Evolutionary conservation across 2,888 invertebrate genomes (phyloP).

Genomic region (Lasioglossum morio): DNA sequence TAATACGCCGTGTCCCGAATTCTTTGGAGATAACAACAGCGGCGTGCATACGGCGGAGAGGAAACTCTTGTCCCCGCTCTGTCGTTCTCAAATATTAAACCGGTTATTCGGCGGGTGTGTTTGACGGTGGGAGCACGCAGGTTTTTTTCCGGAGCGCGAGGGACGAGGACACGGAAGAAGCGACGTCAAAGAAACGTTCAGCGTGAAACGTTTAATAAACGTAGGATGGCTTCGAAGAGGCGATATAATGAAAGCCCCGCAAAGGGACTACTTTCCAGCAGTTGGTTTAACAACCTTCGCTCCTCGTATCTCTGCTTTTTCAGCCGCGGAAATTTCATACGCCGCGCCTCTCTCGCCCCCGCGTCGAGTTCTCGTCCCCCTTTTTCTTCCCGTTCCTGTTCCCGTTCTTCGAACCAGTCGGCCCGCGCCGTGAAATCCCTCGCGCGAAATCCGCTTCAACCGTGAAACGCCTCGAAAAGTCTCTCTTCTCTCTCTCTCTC

Average conservation of each 20-base stretch:
- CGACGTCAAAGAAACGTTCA: slow-evolving; percentile 26
- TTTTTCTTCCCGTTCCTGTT: background rate
- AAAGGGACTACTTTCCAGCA: slow-evolving; percentile 38
- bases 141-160: background rate
- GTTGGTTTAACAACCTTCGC: slow-evolving; percentile 51
- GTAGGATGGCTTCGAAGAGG: slow-evolving; percentile 16
- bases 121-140: background rate
- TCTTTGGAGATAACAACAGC: background rate
- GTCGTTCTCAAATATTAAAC: background rate
- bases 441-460: slow-evolving; percentile 32
- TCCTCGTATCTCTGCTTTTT: slow-evolving; percentile 41
- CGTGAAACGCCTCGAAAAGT: slow-evolving; percentile 19
- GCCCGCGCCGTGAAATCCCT: slow-evolving; percentile 37
- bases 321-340: slow-evolving; percentile 28
- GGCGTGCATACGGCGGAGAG: background rate
- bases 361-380: background rate
- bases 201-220: slow-evolving; percentile 41
- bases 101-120: background rate
- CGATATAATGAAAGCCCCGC: slow-evolving; percentile 38
- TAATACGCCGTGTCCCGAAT: background rate
- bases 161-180: background rate
- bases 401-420: slow-evolving; percentile 8
- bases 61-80: background rate
- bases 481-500: background rate
- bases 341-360: background rate